Conservation (phyloP, 2,888 invertebrate species). For the Pandemis heparana region DNA sequence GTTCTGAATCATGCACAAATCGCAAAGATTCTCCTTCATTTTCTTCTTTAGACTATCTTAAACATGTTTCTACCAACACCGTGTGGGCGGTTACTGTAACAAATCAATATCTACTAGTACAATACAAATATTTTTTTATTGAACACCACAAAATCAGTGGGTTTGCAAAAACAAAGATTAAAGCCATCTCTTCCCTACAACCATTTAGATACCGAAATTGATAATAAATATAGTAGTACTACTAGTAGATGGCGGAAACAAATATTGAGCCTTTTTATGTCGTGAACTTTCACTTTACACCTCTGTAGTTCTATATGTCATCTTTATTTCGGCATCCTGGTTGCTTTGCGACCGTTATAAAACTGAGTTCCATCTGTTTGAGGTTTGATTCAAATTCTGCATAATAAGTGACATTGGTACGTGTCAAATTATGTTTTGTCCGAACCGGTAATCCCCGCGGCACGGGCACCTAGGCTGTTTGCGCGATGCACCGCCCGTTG, state of each 20-base stretch:
- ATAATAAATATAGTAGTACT: no score
- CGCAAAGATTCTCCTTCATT: not conserved
- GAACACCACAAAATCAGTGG: no score
- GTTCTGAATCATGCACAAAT: no score
- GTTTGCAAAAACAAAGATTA: no score
- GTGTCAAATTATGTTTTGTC: slow-evolving; percentile 74
- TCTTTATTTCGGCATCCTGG: not conserved
- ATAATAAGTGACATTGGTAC: slow-evolving; percentile 61
- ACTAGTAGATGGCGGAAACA: no score
- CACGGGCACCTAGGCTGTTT: slow-evolving; percentile 56
- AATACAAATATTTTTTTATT: no score
- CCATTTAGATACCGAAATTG: no score
- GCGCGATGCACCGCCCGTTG: slow-evolving; percentile 40
- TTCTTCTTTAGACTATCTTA: no score
- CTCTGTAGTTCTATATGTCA: not conserved
- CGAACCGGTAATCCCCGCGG: slow-evolving; percentile 62
- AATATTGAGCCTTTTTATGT: not conserved
- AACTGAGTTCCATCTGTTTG: slow-evolving; percentile 1
- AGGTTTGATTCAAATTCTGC: slow-evolving; percentile 45
- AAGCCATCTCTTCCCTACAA: no score
- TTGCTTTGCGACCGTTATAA: not conserved
- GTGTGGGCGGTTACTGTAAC: no score
- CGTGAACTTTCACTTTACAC: not conserved
- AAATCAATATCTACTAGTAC: no score
- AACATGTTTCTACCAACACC: no score